These are phyloP conservation scores for Metridium senile DNA, from an alignment of 92 coral and sea anemone genomes.

Conservation along the genomic window DNA sequence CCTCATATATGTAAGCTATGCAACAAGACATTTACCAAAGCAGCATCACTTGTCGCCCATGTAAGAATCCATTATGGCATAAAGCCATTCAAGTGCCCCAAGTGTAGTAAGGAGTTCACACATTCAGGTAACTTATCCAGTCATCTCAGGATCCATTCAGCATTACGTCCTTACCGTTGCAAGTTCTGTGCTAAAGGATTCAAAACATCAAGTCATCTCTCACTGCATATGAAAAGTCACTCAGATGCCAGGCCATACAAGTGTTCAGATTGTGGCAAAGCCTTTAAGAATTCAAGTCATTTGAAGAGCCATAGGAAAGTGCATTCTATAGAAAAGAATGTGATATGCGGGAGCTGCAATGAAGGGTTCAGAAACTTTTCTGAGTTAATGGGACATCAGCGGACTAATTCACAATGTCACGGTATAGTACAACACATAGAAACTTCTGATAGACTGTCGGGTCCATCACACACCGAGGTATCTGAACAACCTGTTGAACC, in stretches of 20 bases:
- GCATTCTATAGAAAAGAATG: constrained; percentile 8
- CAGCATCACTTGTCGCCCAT: constrained; percentile 40
- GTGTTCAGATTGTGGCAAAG: constrained; percentile 27
- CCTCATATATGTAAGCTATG: constrained; percentile 35
- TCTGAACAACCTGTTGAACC: not conserved
- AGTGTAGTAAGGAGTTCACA: constrained; percentile 40
- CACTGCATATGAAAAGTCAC: constrained; percentile 26
- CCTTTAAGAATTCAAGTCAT: constrained; percentile 40
- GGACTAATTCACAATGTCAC: constrained; percentile 15
- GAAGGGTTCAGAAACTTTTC: constrained; percentile 31
- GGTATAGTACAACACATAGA: not conserved
- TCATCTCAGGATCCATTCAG: constrained; percentile 36
- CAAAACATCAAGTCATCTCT: constrained; percentile 40
- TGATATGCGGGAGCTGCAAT: constrained; percentile 22
- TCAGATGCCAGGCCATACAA: constrained; percentile 38
- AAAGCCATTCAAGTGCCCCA: constrained; percentile 21
- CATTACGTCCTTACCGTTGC: constrained; percentile 27
- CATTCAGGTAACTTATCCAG: constrained; percentile 34
- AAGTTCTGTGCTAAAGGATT: constrained; percentile 29
- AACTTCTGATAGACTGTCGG: not conserved
- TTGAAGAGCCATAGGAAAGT: constrained; percentile 21
- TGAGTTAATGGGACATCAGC: constrained; percentile 12
- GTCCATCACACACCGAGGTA: not conserved
- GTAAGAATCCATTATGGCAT: constrained; percentile 18
- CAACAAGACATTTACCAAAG: constrained; percentile 30